Conservation (phyloP, 2,888 invertebrate genomes). For the Prosopocoilus inquinatus region DNA sequence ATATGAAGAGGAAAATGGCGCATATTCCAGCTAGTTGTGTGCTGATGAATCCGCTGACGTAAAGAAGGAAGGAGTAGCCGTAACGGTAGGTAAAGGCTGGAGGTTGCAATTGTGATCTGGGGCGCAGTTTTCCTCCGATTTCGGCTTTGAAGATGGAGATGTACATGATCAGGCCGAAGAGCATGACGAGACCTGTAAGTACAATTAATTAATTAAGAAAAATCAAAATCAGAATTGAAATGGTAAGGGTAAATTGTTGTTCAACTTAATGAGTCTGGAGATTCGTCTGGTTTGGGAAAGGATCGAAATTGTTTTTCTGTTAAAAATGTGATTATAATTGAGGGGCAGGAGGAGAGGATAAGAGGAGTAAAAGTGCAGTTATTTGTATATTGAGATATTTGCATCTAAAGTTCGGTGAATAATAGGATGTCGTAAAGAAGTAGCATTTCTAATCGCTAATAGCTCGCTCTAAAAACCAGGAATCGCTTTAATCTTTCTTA, state of each 20-base stretch:
- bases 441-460: too few relatives aligned
- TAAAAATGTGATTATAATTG: too few relatives aligned
- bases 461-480: too few relatives aligned
- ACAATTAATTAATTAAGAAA: background rate
- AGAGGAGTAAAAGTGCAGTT: too few relatives aligned
- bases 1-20: constrained; percentile 84
- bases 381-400: too few relatives aligned
- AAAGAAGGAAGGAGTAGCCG: constrained; percentile 84
- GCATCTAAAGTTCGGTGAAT: too few relatives aligned
- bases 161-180: constrained; percentile 89
- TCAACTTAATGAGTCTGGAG: background rate
- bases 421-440: too few relatives aligned
- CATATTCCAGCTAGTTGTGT: constrained; percentile 84
- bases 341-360: too few relatives aligned
- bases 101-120: constrained; percentile 74
- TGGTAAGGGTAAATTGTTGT: too few relatives aligned
- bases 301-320: background rate
- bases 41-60: constrained; percentile 79
- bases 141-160: constrained; percentile 91
- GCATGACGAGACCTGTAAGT: constrained; percentile 79
- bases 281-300: background rate
- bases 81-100: constrained; percentile 83
- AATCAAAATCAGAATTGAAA: too few relatives aligned
- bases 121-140: constrained; percentile 81
- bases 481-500: too few relatives aligned